phyloP scores from a whole-genome alignment of 2,797 vertebrate species.

The Lutra lutra region DNA sequence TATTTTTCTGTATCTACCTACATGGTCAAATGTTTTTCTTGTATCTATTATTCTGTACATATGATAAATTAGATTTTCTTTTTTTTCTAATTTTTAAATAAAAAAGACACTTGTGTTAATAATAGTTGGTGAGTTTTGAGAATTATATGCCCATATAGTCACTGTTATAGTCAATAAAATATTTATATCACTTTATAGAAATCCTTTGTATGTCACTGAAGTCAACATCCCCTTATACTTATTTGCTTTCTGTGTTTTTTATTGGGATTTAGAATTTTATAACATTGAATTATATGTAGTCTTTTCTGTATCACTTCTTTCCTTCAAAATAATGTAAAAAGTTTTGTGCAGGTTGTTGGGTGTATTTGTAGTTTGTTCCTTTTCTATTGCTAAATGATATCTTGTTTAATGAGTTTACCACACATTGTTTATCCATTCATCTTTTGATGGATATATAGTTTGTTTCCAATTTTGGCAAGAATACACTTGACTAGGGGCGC shows the following conservation, averaged over 20 bases:
- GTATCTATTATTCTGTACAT: neutral
- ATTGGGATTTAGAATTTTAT: neutral
- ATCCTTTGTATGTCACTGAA: neutral
- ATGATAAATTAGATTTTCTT: neutral
- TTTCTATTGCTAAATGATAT: neutral
- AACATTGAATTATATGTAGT: neutral
- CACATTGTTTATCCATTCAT: neutral
- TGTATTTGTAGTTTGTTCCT: neutral
- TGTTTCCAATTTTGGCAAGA: neutral
- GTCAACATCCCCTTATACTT: neutral
- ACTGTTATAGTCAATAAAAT: neutral
- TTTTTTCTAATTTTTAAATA: neutral
- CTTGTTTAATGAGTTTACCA: neutral
- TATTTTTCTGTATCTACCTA: neutral
- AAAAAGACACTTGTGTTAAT: neutral
- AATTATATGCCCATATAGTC: neutral
- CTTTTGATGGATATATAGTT: neutral
- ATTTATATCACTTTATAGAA: neutral
- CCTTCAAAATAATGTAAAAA: neutral
- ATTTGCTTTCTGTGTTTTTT: neutral
- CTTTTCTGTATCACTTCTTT: neutral
- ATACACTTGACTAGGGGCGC: neutral
- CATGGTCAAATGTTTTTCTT: neutral
- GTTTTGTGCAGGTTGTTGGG: neutral
- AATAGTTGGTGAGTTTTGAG: neutral